These are phyloP conservation scores for Dascillus cervinus DNA, from an alignment of 2,888 invertebrate genomes.

Conservation along the genomic window DNA sequence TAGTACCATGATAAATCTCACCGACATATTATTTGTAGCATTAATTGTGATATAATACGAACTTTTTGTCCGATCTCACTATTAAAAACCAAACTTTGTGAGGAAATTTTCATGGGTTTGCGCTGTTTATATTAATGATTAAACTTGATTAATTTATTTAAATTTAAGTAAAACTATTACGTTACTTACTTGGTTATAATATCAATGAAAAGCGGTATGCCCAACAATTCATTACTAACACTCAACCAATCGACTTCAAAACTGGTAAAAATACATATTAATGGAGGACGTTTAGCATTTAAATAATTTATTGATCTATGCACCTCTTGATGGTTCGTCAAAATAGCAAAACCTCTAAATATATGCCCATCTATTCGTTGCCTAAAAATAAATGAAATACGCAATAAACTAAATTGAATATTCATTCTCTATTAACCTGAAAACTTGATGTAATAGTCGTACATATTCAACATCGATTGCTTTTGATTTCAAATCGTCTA, in stretches of 20 bases:
- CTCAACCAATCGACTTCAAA: conserved; percentile 3
- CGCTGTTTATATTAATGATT: too few species aligned
- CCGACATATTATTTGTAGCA: too few species aligned
- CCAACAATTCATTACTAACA: conserved; percentile 47
- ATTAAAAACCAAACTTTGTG: too few species aligned
- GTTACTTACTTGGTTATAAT: too few species aligned
- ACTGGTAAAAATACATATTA: conserved; percentile 5
- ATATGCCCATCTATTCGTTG: conserved; percentile 1
- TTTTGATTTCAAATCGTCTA: conserved; percentile 55
- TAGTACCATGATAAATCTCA: too few species aligned
- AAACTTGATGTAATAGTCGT: conserved; percentile 28
- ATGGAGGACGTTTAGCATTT: conserved; percentile 1
- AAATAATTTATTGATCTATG: conserved; percentile 1
- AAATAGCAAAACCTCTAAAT: conserved; percentile 8
- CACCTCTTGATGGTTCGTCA: conserved; percentile 7
- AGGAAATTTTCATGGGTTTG: too few species aligned
- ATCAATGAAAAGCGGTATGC: conserved; percentile 66
- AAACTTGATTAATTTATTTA: too few species aligned
- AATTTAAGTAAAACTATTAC: too few species aligned
- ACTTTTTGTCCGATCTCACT: too few species aligned
- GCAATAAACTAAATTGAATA: not conserved
- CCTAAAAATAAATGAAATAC: conserved; percentile 6
- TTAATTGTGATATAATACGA: too few species aligned
- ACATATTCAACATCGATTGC: conserved; percentile 53
- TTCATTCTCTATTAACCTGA: conserved; percentile 19